Evolutionary conservation across 53 echinoderm and acorn worm species (phyloP).

Genomic region (Patiria pectinifera): DNA sequence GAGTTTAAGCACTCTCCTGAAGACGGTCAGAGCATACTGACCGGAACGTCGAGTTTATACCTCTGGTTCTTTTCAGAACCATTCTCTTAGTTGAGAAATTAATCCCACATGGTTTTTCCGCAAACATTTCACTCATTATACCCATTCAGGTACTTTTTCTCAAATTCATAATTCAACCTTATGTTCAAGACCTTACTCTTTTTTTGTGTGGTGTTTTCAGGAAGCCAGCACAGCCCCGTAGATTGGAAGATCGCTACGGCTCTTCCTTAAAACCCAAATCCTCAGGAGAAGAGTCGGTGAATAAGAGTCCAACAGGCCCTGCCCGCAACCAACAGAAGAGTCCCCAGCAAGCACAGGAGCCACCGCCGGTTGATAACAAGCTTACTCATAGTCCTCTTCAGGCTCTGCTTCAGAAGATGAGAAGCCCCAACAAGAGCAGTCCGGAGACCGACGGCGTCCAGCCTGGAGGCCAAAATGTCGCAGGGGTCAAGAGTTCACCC

Average conservation of each 20-base stretch:
- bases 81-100: too few species aligned
- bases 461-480: not conserved
- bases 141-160: not conserved
- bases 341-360: not conserved
- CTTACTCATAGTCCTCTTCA: conserved; percentile 5
- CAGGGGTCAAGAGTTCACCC: not conserved
- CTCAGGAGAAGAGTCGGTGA: not conserved
- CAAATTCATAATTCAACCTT: not conserved
- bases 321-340: not conserved
- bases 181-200: not conserved
- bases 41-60: too few species aligned
- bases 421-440: not conserved
- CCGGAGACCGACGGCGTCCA: not conserved
- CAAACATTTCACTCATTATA: too few species aligned
- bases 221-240: conserved; percentile 9
- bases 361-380: not conserved
- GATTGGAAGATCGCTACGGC: conserved; percentile 38
- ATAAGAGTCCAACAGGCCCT: conserved; percentile 22
- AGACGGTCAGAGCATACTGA: too few species aligned
- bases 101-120: too few species aligned
- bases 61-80: too few species aligned
- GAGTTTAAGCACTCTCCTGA: too few species aligned
- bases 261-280: not conserved
- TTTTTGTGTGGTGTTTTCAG: not conserved
- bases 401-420: conserved; percentile 29